Evolutionary conservation across 2,888 invertebrate species (phyloP).

Genomic region (Chymomyza fuscimana): DNA sequence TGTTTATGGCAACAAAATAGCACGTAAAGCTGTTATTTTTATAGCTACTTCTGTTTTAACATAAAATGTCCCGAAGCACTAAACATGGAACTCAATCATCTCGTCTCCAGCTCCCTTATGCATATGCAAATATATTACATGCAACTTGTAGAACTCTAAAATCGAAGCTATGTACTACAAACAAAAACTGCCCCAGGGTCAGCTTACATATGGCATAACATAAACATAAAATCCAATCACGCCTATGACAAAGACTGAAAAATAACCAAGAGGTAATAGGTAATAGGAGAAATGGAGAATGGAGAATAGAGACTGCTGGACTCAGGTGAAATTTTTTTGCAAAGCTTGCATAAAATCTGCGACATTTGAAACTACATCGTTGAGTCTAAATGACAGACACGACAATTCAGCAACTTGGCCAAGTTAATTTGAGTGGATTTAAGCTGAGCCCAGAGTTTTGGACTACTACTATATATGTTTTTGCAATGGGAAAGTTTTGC

Average conservation of each 20-base stretch:
- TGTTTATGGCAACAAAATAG: too few relatives aligned
- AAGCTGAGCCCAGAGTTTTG: neutral
- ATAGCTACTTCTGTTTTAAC: neutral
- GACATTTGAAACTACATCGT: slow-evolving; percentile 3
- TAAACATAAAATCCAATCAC: neutral
- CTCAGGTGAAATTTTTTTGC: slow-evolving; percentile 2
- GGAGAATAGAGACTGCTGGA: neutral
- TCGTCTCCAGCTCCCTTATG: neutral
- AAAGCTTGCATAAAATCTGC: slow-evolving; percentile 1
- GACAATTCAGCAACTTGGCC: neutral
- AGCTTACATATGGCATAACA: neutral
- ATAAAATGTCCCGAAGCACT: neutral
- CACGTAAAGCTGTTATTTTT: neutral
- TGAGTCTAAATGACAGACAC: neutral
- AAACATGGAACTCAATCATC: too few relatives aligned
- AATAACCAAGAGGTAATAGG: neutral
- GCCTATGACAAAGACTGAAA: neutral
- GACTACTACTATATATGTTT: too few relatives aligned
- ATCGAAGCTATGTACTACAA: neutral
- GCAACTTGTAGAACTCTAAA: neutral
- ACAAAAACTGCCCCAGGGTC: neutral
- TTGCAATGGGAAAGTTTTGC: neutral
- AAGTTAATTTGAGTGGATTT: neutral
- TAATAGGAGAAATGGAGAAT: neutral
- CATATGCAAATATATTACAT: neutral